Conservation (phyloP, 1,140 invertebrate species). For the Cydia strobilella region DNA sequence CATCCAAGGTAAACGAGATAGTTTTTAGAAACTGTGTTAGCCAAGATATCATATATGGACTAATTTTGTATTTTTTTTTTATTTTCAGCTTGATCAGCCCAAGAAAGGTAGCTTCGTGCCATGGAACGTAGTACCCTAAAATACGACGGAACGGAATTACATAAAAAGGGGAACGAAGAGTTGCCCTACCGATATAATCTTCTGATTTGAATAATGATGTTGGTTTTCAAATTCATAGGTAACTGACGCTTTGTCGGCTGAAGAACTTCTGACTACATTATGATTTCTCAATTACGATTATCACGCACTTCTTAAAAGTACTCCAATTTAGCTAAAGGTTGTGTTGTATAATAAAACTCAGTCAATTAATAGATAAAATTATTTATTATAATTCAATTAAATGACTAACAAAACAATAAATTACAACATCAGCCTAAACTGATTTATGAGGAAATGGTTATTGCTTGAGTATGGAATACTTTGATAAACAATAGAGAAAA, state of each 20-base stretch:
- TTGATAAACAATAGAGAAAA: background rate
- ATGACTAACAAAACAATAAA: constrained; percentile 54
- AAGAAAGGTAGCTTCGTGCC: constrained; percentile 78
- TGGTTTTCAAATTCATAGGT: too few relatives aligned
- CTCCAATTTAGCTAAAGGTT: constrained; percentile 1
- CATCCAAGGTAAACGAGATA: too few relatives aligned
- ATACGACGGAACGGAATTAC: constrained; percentile 17
- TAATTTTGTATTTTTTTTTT: constrained; percentile 46
- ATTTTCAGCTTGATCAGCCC: constrained; percentile 77
- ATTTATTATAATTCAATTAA: constrained; percentile 55
- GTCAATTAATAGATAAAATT: constrained; percentile 45
- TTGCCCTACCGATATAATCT: background rate
- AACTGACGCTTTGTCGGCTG: too few relatives aligned
- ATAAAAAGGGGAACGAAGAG: background rate
- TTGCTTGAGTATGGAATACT: constrained; percentile 6
- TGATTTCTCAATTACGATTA: constrained; percentile 12
- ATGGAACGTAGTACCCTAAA: constrained; percentile 82
- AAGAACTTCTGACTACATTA: background rate
- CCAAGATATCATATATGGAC: too few relatives aligned
- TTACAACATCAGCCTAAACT: constrained; percentile 38
- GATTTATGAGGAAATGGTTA: constrained; percentile 1
- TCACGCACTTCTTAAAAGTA: constrained; percentile 28
- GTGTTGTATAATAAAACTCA: constrained; percentile 43
- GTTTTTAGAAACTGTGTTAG: too few relatives aligned
- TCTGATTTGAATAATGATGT: too few relatives aligned